Evolutionary conservation across 2,113 vertebrate species (phyloP).

Genomic region (Zosterops hypoxanthus): DNA sequence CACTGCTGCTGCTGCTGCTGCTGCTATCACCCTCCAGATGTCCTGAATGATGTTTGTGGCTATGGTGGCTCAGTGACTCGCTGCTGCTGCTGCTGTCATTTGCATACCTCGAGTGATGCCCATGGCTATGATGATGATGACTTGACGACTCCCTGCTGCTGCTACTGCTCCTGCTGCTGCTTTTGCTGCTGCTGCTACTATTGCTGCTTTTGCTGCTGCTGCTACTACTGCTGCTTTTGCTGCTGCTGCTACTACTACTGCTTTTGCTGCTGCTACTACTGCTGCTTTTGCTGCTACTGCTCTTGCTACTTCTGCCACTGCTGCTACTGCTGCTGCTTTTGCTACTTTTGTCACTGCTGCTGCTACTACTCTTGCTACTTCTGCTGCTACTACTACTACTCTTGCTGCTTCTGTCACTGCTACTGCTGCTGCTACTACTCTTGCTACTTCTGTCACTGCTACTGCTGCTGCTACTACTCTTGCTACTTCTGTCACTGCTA

Average conservation of each 20-base stretch:
- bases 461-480: accelerated
- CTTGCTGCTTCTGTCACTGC: accelerated
- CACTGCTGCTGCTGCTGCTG: not conserved
- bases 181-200: not conserved
- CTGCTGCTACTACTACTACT: accelerated
- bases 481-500: accelerated
- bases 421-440: accelerated
- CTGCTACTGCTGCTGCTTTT: accelerated
- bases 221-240: not conserved
- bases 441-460: accelerated
- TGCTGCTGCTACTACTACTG: not conserved
- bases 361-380: accelerated
- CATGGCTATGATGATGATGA: not conserved
- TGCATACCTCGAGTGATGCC: not conserved
- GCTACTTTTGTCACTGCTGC: accelerated
- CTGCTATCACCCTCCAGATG: not conserved
- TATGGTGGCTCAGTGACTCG: not conserved
- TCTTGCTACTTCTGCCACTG: not conserved
- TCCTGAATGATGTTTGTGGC: not conserved
- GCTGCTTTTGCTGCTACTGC: not conserved
- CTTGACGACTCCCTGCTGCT: not conserved
- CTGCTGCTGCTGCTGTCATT: not conserved
- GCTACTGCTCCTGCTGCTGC: not conserved
- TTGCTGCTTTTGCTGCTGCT: not conserved
- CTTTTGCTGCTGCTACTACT: not conserved